These are phyloP conservation scores for Mesocricetus auratus DNA, from an alignment of 2,113 vertebrate species.

Conservation along the genomic window DNA sequence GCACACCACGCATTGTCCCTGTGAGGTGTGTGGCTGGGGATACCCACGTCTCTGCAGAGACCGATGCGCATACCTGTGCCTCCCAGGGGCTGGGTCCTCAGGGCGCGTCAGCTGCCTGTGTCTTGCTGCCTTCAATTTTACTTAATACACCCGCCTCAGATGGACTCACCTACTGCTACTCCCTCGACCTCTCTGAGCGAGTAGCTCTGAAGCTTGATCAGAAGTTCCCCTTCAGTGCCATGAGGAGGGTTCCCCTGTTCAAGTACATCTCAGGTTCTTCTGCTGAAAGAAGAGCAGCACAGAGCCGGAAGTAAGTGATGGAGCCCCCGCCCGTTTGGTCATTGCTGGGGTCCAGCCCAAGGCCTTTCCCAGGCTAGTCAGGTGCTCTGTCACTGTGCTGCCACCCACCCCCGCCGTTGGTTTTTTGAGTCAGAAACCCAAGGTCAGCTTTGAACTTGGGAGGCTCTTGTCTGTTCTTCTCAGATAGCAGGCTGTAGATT, in stretches of 20 bases:
- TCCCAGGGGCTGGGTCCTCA: background rate
- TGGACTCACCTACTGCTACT: constrained; percentile 88
- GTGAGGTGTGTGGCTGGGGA: background rate
- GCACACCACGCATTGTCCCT: background rate
- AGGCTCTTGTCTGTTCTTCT: background rate
- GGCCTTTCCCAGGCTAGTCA: no score
- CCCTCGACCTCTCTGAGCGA: constrained; percentile 87
- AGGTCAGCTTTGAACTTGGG: background rate
- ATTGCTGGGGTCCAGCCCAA: background rate
- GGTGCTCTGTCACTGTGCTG: background rate
- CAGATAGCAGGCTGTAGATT: background rate
- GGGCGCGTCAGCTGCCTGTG: background rate
- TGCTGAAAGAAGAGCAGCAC: constrained; percentile 86
- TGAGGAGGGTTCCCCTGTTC: constrained; percentile 85
- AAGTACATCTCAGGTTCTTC: constrained; percentile 88
- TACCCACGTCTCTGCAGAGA: background rate
- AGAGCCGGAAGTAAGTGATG: constrained; percentile 85
- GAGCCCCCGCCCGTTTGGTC: background rate
- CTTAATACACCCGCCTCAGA: constrained; percentile 86
- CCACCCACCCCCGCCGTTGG: background rate
- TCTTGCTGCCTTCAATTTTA: constrained; percentile 1
- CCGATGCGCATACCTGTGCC: background rate
- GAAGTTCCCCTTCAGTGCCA: constrained; percentile 87
- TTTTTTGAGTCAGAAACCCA: background rate
- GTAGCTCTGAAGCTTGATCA: constrained; percentile 86